Conservation (phyloP, 2,888 invertebrate species). For the Lasioglossum leucozonium region DNA sequence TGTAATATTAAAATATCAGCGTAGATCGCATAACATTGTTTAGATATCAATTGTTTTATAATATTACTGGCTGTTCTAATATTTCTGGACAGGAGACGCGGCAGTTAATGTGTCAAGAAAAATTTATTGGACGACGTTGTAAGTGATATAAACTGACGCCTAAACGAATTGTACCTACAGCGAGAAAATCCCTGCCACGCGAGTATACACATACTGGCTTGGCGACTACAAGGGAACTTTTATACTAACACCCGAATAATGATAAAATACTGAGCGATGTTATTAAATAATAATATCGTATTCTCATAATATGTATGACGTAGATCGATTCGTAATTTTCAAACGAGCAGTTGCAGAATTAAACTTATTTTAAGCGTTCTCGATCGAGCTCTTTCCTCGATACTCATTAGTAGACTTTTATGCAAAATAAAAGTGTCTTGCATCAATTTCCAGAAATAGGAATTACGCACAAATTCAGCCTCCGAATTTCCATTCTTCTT, state of each 20-base stretch:
- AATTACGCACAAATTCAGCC: too few relatives aligned
- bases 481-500: not conserved
- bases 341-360: not conserved
- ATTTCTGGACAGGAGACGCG: not conserved
- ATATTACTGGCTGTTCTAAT: not conserved
- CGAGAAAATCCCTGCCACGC: not conserved
- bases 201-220: not conserved
- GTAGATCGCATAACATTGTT: not conserved
- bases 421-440: too few relatives aligned
- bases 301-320: too few relatives aligned
- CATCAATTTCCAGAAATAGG: too few relatives aligned
- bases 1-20: too few relatives aligned
- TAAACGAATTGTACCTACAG: not conserved
- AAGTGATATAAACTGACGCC: not conserved
- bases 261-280: not conserved
- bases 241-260: not conserved
- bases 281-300: too few relatives aligned
- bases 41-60: not conserved
- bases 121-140: not conserved
- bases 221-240: not conserved
- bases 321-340: too few relatives aligned
- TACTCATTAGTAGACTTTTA: too few relatives aligned
- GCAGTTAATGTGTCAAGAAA: too few relatives aligned
- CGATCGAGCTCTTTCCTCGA: too few relatives aligned
- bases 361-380: not conserved